Evolutionary conservation across 2,113 vertebrate species (phyloP), one percentile per base, ranked within the genome.

Genomic region (Grammatotria lemairii): DNA sequence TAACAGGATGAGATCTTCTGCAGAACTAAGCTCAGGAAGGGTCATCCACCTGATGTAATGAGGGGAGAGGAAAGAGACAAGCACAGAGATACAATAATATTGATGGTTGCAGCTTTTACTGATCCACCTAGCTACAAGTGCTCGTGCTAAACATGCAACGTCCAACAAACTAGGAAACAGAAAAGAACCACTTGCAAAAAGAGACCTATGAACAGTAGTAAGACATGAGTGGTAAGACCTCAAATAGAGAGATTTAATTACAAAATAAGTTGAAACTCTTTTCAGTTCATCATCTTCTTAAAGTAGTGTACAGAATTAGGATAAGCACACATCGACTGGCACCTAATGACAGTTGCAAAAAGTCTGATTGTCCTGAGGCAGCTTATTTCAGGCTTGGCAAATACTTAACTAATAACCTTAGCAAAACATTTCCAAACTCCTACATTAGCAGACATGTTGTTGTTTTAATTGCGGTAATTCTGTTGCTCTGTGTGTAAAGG

Each of bases 401-500:
- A 86, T 68, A 87, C 51, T 49, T 14, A 8, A 28, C 45, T 49
- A 12, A 14, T 82, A 79, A 73, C 79, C 78, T 86, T 13, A 42
- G 28, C 14, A 17, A 87, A 81, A 80, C 0, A 9, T 19, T 19
- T 19, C 7, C 19, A 23, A 80, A 58, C 60, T 63, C 68, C 55
- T 53, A 91, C 81, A 49, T 73, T 78, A 53, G 8, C 82, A 85
- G 70, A 70, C 23, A 42, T 40, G 47, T 49, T 81, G 45, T 51
- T 87, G 86, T 68, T 80, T 84, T 89, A 85, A 83, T 84, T 83
- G 70, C 8, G 55, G 82, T 91, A 54, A 88, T 91, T 28, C 21
- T 73, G 84, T 54, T 28, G 85, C 70, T 92, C 63, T 85, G 38
- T 65, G 57, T 42, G 11, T 55, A 7, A 10, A 9, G 28, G 51